phyloP scores from a whole-genome alignment of 1,140 invertebrate species.

The Nomia melanderi region DNA sequence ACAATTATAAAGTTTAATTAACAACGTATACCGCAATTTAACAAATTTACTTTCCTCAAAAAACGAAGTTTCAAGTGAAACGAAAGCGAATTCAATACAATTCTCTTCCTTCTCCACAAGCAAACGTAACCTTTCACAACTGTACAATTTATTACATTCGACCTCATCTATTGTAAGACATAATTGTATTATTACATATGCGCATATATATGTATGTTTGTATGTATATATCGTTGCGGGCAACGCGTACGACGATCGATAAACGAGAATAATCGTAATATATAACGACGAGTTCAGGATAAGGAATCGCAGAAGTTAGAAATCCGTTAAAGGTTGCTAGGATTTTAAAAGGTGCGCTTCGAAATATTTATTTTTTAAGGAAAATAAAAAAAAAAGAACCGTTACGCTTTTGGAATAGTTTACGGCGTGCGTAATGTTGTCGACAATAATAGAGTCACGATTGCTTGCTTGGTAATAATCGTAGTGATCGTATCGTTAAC shows the following conservation, averaged over 20 bases:
- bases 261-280: conserved; percentile 17
- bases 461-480: conserved; percentile 34
- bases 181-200: conserved; percentile 28
- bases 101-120: background rate
- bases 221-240: conserved; percentile 41
- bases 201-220: conserved; percentile 32
- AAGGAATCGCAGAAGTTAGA: background rate
- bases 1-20: too few species aligned
- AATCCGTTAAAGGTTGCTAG: conserved; percentile 22
- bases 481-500: conserved; percentile 22
- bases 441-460: conserved; percentile 38
- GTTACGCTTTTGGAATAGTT: conserved; percentile 20
- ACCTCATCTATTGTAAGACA: background rate
- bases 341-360: conserved; percentile 16
- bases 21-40: too few species aligned
- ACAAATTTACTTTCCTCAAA: too few species aligned
- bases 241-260: conserved; percentile 39
- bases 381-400: too few species aligned
- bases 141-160: background rate
- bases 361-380: conserved; percentile 38
- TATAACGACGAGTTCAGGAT: background rate
- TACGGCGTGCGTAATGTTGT: conserved; percentile 7
- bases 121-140: background rate
- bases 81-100: too few species aligned
- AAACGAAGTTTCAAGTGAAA: background rate